Conservation (phyloP, 2,797 vertebrate genomes). For the Neosalanx taihuensis region DNA sequence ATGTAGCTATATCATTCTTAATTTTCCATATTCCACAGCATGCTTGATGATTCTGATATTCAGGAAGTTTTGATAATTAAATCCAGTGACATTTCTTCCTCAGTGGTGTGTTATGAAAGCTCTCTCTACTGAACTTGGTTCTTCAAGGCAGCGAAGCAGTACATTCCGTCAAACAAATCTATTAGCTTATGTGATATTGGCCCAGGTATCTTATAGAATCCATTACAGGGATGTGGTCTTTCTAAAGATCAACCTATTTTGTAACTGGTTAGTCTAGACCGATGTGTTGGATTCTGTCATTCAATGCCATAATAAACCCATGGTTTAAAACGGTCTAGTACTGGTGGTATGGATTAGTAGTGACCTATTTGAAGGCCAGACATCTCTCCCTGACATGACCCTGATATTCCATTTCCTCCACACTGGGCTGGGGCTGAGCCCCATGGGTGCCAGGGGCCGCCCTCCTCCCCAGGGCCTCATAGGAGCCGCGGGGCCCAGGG, state of each 20-base stretch:
- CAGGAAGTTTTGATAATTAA: conserved; percentile 1
- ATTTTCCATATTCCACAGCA: conserved; percentile 6
- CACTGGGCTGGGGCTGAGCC: conserved; percentile 24
- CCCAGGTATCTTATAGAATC: conserved; percentile 1
- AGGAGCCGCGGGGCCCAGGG: conserved; percentile 20
- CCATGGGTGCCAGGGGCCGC: conserved; percentile 13
- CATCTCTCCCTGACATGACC: conserved; percentile 47
- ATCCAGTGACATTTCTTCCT: conserved; percentile 1
- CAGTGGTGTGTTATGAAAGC: conserved; percentile 2
- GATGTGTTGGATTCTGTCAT: neutral
- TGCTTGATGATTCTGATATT: conserved; percentile 7
- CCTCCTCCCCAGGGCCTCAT: conserved; percentile 38
- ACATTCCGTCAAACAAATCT: conserved; percentile 4
- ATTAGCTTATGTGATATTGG: neutral
- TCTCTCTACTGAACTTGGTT: neutral
- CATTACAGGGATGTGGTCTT: neutral
- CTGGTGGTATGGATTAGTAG: conserved; percentile 24
- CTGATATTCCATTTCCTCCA: conserved; percentile 49
- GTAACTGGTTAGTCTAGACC: neutral
- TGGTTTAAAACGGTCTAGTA: conserved; percentile 14
- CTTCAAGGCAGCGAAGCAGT: neutral
- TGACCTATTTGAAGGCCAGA: conserved; percentile 48
- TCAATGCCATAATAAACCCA: neutral
- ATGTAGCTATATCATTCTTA: conserved; percentile 2
- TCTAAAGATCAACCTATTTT: too few relatives aligned